phyloP scores from a whole-genome alignment of 2,888 invertebrate species.

The Lepidonotus clava region DNA sequence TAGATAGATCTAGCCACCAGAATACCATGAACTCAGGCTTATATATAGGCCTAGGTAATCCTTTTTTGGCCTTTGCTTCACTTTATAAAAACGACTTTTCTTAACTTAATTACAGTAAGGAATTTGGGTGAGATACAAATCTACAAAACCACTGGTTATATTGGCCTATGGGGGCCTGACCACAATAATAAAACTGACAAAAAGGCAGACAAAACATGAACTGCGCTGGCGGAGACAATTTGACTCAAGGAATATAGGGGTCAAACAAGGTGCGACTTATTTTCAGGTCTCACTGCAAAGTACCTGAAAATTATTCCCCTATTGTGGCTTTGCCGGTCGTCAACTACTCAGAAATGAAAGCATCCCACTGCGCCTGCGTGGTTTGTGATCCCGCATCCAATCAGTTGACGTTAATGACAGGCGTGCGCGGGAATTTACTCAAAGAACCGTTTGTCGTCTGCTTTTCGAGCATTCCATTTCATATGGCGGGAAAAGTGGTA shows the following conservation, averaged over 20 bases:
- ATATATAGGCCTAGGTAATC: too few species aligned
- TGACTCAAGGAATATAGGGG: neutral
- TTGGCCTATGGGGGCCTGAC: neutral
- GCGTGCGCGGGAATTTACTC: neutral
- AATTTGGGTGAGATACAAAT: neutral
- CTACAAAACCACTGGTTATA: neutral
- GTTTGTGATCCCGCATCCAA: slow-evolving; percentile 7
- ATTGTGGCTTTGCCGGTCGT: too few species aligned
- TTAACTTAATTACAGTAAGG: too few species aligned
- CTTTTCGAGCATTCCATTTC: too few species aligned
- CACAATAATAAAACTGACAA: neutral
- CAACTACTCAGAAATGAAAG: neutral
- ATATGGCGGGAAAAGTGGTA: neutral
- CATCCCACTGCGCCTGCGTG: neutral
- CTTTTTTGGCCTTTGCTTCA: too few species aligned
- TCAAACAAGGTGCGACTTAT: neutral
- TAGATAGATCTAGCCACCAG: too few species aligned
- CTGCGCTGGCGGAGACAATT: too few species aligned
- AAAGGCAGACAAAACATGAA: neutral
- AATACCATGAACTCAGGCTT: too few species aligned
- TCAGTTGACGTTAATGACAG: neutral
- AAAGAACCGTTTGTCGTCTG: slow-evolving; percentile 32
- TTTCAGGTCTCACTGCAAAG: neutral
- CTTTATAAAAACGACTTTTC: too few species aligned
- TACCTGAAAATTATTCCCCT: neutral